Percentiles rank a stretch among this genome's conserved stretches.
These are phyloP conservation scores for Dicyrtomina minuta DNA, from an alignment of 2,888 invertebrate genomes.

Conservation along the genomic window DNA sequence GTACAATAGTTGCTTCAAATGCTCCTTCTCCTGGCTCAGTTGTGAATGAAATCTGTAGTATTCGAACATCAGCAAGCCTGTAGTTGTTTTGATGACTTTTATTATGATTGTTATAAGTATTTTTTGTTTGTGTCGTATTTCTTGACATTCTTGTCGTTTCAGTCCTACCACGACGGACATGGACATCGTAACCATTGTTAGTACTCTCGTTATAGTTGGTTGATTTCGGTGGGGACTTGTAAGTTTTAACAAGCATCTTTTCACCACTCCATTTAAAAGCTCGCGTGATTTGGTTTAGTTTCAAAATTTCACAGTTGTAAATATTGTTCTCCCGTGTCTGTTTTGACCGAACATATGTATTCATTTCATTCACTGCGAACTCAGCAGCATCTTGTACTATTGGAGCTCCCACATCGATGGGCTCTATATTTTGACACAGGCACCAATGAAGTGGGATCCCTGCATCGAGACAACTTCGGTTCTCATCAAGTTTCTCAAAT, in stretches of 20 bases:
- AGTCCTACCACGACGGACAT: neutral
- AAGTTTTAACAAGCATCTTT: neutral
- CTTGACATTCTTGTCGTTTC: too few species aligned
- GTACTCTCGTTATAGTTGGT: neutral
- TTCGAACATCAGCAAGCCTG: neutral
- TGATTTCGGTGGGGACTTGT: neutral
- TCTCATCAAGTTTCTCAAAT: constrained; percentile 31
- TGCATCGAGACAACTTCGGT: constrained; percentile 30
- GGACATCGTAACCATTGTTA: neutral
- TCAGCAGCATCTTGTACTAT: neutral
- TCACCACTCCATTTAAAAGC: constrained; percentile 10
- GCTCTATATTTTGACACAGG: constrained; percentile 17
- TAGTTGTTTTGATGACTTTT: too few species aligned
- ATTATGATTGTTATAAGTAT: neutral
- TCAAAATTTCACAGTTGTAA: neutral
- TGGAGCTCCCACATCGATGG: neutral
- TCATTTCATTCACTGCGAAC: neutral
- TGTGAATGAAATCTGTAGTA: constrained; percentile 6
- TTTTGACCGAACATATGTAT: neutral
- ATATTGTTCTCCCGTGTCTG: neutral
- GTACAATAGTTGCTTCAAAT: constrained; percentile 8
- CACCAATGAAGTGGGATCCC: constrained; percentile 40
- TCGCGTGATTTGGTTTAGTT: neutral
- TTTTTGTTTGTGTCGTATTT: too few species aligned
- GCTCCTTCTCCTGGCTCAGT: neutral